These are phyloP conservation scores for Tetrao urogallus DNA, from an alignment of 2,113 vertebrate genomes.

Conservation along the genomic window DNA sequence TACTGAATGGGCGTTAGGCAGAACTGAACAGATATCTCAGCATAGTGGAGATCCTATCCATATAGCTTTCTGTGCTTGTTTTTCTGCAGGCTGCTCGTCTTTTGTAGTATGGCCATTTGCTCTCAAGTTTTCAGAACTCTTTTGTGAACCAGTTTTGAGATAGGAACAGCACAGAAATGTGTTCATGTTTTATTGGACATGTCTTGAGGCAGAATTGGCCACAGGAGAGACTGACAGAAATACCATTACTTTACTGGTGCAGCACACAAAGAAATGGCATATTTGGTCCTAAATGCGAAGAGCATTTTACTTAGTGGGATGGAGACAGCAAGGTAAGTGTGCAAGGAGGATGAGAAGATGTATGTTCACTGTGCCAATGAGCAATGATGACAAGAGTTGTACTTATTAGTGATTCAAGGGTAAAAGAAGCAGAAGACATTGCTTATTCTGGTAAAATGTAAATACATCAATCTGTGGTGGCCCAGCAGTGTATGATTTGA, in stretches of 20 bases:
- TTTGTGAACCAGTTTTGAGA: neutral
- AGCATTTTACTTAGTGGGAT: neutral
- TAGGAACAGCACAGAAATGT: neutral
- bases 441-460: neutral
- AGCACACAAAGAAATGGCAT: neutral
- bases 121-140: neutral
- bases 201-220: neutral
- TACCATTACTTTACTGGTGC: neutral
- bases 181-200: neutral
- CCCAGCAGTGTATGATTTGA: neutral
- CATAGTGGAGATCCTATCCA: neutral
- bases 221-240: neutral
- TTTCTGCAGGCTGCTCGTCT: neutral
- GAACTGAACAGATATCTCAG: neutral
- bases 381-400: neutral
- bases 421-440: neutral
- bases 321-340: neutral
- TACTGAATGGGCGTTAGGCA: neutral
- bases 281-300: neutral
- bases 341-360: neutral
- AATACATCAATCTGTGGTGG: neutral
- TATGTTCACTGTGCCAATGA: neutral
- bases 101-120: neutral
- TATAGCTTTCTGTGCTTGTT: neutral
- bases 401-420: neutral